Base-by-base conservation (phyloP, 2,797 vertebrate species). In the Pseudocheirus occidentalis region DNA sequence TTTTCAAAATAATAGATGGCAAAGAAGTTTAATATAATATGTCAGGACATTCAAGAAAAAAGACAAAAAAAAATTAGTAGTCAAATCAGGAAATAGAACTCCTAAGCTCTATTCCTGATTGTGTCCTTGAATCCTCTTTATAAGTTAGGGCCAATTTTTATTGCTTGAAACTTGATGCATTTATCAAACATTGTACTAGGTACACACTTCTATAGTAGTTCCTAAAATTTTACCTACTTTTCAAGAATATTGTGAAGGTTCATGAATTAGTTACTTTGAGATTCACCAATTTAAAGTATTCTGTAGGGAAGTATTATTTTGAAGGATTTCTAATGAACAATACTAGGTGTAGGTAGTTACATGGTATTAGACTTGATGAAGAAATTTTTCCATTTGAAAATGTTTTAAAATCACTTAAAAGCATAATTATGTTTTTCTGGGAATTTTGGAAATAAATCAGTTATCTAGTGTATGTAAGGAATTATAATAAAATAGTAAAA, bases 341-440 rank as follows among this genome's bases (percentile, higher is more conserved):
- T 62, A 93, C 62, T 87, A 94, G 55, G 34, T 91, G 55, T 87
- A 92, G 46, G 34, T 92, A 50, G 40, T 94, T 91, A 56, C 55
- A 97, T 46, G 91, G 90, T 94, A 91, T 96, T 96, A 92, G 56
- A 31, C 90, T 93, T 62, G 91, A 87, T 93, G 10, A 50, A 90
- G 10, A 93, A 91, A 34, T 95, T 97, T 96, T 95, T 54, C 27
- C 93, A 59, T 92, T 91, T 92, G 56, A 97, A 92, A 57, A 58
- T 96, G 34, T 95, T 95, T 59, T 97, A 93, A 96, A 54, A 96
- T 97, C 96, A 92, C 94, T 97, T 93, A 93, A 94, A 46, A 96
- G n/a, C 55, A 92, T 81, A 93, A 91, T 89, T 34, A 50, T 53
- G 13, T 90, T 94, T 93, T 93, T 56, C 73, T 95, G 95, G 46